Percentiles rank a stretch among this genome's conserved stretches.
Conservation (phyloP, 1,140 invertebrate species). For the Bombus huntii region DNA sequence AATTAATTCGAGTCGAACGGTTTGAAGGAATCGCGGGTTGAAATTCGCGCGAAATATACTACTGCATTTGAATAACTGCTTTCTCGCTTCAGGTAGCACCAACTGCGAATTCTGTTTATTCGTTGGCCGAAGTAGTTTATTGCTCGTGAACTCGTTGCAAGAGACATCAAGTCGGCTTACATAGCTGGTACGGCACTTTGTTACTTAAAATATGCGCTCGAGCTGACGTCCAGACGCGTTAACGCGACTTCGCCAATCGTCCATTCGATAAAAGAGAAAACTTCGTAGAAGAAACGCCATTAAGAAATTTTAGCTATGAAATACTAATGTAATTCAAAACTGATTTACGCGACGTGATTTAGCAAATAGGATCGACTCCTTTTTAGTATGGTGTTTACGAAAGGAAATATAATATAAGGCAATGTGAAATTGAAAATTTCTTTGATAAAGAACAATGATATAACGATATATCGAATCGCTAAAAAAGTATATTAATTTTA, state of each 20-base stretch:
- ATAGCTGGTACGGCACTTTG: not conserved
- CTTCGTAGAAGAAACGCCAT: not conserved
- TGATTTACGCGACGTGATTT: not conserved
- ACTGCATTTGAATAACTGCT: constrained; percentile 36
- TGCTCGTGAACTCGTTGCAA: constrained; percentile 26
- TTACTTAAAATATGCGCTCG: constrained; percentile 22
- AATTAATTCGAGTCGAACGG: constrained; percentile 8
- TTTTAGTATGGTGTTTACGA: not conserved
- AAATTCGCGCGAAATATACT: constrained; percentile 1
- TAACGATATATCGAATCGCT: not conserved
- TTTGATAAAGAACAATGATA: not conserved
- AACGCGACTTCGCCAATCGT: not conserved
- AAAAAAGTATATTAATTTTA: not conserved
- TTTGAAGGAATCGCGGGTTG: not conserved
- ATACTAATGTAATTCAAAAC: not conserved
- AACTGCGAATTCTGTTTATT: constrained; percentile 34
- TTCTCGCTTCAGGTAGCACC: constrained; percentile 17
- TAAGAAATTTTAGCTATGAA: not conserved
- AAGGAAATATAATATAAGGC: too few species aligned
- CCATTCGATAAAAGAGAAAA: not conserved
- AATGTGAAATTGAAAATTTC: not conserved
- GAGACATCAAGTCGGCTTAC: constrained; percentile 16
- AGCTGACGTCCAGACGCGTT: not conserved
- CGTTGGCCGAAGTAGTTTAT: constrained; percentile 20
- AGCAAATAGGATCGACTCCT: not conserved